A percentile compares a stretch with the other conserved stretches of the same genome.
phyloP scores from a whole-genome alignment of 1,140 invertebrate species.

The Hypsibius dujardini region DNA sequence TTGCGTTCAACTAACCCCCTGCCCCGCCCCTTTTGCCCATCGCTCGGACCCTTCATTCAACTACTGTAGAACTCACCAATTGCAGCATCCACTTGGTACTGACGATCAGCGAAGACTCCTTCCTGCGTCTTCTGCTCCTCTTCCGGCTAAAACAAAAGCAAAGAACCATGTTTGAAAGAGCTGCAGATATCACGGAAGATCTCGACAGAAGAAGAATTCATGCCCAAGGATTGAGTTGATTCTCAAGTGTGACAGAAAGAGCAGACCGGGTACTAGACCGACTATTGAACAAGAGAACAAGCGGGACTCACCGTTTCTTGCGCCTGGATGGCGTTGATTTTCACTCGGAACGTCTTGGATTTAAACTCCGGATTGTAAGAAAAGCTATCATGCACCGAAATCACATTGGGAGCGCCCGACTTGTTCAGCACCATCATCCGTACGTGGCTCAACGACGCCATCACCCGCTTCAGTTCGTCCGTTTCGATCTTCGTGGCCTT shows the following conservation, averaged over 20 bases:
- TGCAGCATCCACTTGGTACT: constrained; percentile 97
- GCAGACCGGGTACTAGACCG: too few relatives aligned
- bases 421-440: constrained; percentile 81
- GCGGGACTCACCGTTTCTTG: constrained; percentile 91
- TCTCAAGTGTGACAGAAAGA: too few relatives aligned
- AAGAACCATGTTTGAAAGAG: too few relatives aligned
- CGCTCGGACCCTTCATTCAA: too few relatives aligned
- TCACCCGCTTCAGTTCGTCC: constrained; percentile 73
- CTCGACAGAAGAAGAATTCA: too few relatives aligned
- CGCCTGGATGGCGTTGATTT: constrained; percentile 99
- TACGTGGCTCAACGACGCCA: constrained; percentile 90
- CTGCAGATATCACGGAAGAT: too few relatives aligned
- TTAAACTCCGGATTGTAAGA: constrained; percentile 78
- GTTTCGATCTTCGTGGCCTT: constrained; percentile 59
- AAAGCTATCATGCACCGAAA: constrained; percentile 71
- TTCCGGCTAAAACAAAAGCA: constrained; percentile 81
- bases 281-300: too few relatives aligned
- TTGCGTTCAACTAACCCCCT: too few relatives aligned
- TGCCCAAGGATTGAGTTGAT: too few relatives aligned
- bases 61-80: too few relatives aligned
- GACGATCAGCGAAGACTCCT: constrained; percentile 90
- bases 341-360: constrained; percentile 89
- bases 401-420: constrained; percentile 49
- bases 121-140: constrained; percentile 96
- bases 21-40: too few relatives aligned